These are phyloP conservation scores for Rotaria socialis DNA, from an alignment of 2,888 invertebrate genomes.

Conservation along the genomic window DNA sequence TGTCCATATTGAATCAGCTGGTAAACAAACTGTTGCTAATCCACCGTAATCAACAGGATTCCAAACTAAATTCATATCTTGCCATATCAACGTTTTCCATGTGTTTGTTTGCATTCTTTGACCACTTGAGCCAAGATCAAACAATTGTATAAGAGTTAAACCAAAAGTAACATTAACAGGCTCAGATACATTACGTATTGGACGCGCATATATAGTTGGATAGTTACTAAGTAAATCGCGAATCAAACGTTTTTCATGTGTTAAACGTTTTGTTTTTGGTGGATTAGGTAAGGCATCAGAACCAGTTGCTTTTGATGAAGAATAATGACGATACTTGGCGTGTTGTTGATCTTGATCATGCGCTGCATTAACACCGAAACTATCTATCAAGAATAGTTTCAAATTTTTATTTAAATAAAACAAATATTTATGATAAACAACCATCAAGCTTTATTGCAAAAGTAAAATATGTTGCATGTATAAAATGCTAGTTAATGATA, in stretches of 20 bases:
- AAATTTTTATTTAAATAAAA: too few relatives aligned
- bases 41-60: conserved; percentile 53
- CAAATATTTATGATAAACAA: neutral
- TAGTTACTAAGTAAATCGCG: conserved; percentile 37
- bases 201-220: conserved; percentile 34
- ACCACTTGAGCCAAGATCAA: conserved; percentile 31
- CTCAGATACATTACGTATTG: conserved; percentile 27
- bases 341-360: neutral
- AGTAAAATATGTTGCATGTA: too few relatives aligned
- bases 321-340: neutral
- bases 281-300: neutral
- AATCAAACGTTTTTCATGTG: conserved; percentile 37
- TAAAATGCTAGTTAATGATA: too few relatives aligned
- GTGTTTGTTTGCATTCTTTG: conserved; percentile 13
- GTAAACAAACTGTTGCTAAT: conserved; percentile 53
- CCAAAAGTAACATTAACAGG: neutral
- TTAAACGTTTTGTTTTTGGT: conserved; percentile 31
- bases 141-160: conserved; percentile 33
- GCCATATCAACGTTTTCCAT: conserved; percentile 49
- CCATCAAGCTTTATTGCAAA: too few relatives aligned
- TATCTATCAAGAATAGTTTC: neutral
- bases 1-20: conserved; percentile 55
- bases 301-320: neutral
- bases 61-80: conserved; percentile 55
- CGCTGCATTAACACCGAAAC: neutral